These are phyloP conservation scores for Cacatua alba DNA, from an alignment of 2,113 vertebrate species.

Conservation along the genomic window DNA sequence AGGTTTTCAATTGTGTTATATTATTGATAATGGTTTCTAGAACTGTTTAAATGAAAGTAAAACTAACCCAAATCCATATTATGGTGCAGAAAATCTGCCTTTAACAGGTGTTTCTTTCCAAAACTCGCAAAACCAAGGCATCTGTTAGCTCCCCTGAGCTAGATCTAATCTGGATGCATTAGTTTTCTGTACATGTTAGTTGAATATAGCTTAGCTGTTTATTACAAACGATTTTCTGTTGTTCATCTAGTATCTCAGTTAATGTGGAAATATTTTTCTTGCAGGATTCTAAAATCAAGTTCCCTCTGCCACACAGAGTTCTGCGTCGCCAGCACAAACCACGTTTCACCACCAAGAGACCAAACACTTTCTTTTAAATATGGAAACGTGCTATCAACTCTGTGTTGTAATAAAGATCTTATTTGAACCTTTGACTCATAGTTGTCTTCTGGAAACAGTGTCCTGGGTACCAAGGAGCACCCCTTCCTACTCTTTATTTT, in stretches of 20 bases:
- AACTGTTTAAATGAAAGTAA: neutral
- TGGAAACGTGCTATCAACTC: constrained; percentile 5
- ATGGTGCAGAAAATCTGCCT: neutral
- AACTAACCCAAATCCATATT: rapidly evolving
- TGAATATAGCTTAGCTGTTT: neutral
- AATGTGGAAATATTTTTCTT: neutral
- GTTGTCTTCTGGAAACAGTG: neutral
- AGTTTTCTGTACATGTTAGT: neutral
- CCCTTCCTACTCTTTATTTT: neutral
- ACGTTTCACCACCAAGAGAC: constrained; percentile 99
- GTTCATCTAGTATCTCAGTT: neutral
- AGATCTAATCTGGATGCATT: neutral
- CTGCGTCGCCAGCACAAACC: constrained; percentile 96
- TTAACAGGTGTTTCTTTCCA: neutral
- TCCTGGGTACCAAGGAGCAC: neutral
- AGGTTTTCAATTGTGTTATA: neutral
- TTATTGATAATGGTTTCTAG: neutral
- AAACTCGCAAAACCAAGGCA: neutral
- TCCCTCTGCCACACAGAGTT: constrained; percentile 96
- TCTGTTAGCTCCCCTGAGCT: neutral
- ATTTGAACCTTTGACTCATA: neutral
- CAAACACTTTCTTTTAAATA: constrained; percentile 94
- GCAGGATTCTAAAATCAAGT: constrained; percentile 98
- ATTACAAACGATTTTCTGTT: neutral
- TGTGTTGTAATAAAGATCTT: constrained; percentile 79